Evolutionary conservation across 2,797 vertebrate species (phyloP), one percentile per base, ranked within the genome.

Genomic region (Trachurus trachurus): DNA sequence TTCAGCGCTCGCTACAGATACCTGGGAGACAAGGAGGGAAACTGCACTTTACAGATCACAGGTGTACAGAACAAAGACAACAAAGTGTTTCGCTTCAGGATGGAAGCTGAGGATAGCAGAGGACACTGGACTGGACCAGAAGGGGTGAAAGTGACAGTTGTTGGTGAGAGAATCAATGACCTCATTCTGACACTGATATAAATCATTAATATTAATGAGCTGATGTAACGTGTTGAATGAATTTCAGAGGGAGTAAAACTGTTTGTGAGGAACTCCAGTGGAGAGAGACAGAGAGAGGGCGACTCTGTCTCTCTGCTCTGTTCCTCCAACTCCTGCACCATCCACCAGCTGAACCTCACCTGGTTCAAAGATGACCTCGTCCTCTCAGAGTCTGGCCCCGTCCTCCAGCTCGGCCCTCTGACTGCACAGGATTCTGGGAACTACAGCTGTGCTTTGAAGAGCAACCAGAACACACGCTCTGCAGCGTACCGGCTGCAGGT

Each of bases 381-480:
- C 83, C 82, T 88, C 69, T 0, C 17, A 13, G 16, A 69, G 19
- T 29, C 44, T 2, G 67, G 82, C 59, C 19, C 59, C 74, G 0
- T 68, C 68, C 85, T 91, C 56, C 40, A 0, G 1, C 17, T 91
- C 1, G 0, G n/a, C 37, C 0, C 34, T 2, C 34, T 89, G 47
- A 74, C 65, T 0, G 31, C 75, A 45, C 1, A 34, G 73, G 2
- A 83, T 85, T 91, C 86, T 86, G 86, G 89, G 75, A 88, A 64
- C 44, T 91, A 91, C 78, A 81, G 54, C 58, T 89, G 89, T 31
- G 12, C 11, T 26, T 6, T 78, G 17, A 69, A 11, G 29, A 2
- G 0, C 0, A 0, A 26, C 5, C 1, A 0, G 0, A 0, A 0
- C 0, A 13, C 19, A 0, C 0, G 0, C 0, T 90, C 85, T 0